Evolutionary conservation across 53 echinoderm and acorn worm genomes (phyloP).

Genomic region (Echinarachnius parma): DNA sequence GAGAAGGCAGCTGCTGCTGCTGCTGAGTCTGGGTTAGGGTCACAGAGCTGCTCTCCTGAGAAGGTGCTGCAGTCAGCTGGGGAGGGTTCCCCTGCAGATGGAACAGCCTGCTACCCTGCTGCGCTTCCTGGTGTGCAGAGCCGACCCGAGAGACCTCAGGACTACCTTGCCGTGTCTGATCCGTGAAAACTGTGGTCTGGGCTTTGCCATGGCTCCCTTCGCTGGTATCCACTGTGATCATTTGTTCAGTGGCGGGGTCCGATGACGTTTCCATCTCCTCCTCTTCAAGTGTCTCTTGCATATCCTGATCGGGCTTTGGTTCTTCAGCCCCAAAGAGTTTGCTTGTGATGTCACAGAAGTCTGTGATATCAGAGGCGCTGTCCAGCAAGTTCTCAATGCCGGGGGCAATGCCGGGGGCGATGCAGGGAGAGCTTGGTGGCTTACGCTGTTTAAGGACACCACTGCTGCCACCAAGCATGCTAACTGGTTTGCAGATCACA

Average conservation of each 20-base stretch:
- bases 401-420: conserved; percentile 24
- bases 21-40: neutral
- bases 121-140: too few relatives aligned
- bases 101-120: neutral
- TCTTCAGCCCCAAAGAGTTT: conserved; percentile 71
- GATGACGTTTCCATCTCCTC: conserved; percentile 3
- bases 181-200: neutral
- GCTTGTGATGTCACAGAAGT: conserved; percentile 87
- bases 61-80: conserved; percentile 10
- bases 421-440: conserved; percentile 15
- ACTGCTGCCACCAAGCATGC: conserved; percentile 22
- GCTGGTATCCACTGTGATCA: neutral
- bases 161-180: neutral
- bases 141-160: too few relatives aligned
- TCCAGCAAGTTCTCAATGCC: conserved; percentile 80
- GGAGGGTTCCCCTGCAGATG: conserved; percentile 22
- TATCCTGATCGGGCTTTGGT: too few relatives aligned
- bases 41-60: neutral
- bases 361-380: conserved; percentile 85
- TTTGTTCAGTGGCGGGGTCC: too few relatives aligned
- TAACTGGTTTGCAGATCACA: conserved; percentile 35
- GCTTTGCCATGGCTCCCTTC: neutral
- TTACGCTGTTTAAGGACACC: neutral
- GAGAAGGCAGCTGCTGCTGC: neutral
- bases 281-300: neutral